Base-by-base conservation (phyloP, 2,797 vertebrate species). In the Malacoctenus gilli region DNA sequence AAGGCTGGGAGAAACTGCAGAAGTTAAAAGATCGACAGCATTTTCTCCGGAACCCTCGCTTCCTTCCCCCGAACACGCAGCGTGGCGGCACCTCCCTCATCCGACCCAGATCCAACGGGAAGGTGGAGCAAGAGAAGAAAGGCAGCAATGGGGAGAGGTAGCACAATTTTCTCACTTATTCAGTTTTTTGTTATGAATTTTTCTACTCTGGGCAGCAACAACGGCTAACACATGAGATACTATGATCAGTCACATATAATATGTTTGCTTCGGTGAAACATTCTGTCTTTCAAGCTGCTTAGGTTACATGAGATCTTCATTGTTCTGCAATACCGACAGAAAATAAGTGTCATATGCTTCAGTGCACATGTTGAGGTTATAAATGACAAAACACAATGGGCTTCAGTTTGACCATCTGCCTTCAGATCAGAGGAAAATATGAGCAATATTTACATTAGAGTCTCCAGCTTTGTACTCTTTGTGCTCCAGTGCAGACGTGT, bases 31-130 rank as follows among this genome's bases (percentile, higher is more conserved):
- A 79, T 23, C 77, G 47, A 6, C 89, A 91, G 7, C 84, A 58
- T 52, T 95, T 92, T 68, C 87, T 96, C n/a, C 92, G 84, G 64
- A 98, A 96, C 53, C 96, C 96, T 7, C 92, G 93, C 1, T 97
- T 94, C 77, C 92, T 94, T 59, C 90, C 93, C 8, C 91, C 87
- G 1, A 89, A 90, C 46, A 58, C 87, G 9, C 70, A 68, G 0
- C 53, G 43, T 0, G 92, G 94, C 1, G 90, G 91, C 41, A 89
- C 64, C 48, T 98, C 94, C 19, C 93, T 97, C 10, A 63, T 94
- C 22, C 65, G 87, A 23, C 75, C 89, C 32, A 72, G 59, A 22
- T 80, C 72, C 58, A 92, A 68, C 75, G 83, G 46, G 49, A 73
- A 54, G 49, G 41, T 6, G 2, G 59, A 67, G 39, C 41, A 31